These are phyloP conservation scores for Odontamblyopus rebecca DNA, from an alignment of 2,797 vertebrate genomes.

Conservation along the genomic window DNA sequence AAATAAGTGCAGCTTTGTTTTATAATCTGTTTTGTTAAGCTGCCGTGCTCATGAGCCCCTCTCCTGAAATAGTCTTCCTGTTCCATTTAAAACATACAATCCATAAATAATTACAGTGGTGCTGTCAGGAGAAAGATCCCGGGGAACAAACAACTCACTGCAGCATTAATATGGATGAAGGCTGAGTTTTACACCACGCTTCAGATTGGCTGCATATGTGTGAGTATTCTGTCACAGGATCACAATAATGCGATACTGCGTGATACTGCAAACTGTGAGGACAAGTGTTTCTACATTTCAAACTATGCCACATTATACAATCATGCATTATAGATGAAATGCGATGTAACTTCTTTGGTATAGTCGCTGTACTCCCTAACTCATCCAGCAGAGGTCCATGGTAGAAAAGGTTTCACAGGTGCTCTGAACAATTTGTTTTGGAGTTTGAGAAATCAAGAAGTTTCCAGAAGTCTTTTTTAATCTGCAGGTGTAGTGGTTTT, in stretches of 20 bases:
- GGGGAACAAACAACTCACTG: constrained; percentile 41
- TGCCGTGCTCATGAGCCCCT: constrained; percentile 39
- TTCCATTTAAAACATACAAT: constrained; percentile 55
- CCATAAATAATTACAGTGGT: constrained; percentile 61
- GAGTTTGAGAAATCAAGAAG: too few species aligned
- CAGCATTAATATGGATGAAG: constrained; percentile 43
- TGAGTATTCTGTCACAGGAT: background rate
- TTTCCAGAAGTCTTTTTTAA: too few species aligned
- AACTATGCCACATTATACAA: background rate
- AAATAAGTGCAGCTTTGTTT: constrained; percentile 51
- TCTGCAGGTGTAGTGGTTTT: too few species aligned
- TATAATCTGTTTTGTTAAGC: constrained; percentile 61
- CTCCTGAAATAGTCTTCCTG: constrained; percentile 64
- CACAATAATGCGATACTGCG: background rate
- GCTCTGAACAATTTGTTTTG: too few species aligned
- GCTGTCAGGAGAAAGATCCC: constrained; percentile 51
- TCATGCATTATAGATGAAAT: background rate
- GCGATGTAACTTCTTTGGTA: too few species aligned
- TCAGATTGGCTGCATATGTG: background rate
- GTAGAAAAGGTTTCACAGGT: too few species aligned
- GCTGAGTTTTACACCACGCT: constrained; percentile 5
- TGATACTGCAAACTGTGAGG: background rate
- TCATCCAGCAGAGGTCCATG: too few species aligned
- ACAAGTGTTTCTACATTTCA: constrained; percentile 3
- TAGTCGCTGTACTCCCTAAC: too few species aligned